Conservation (phyloP, 2,113 vertebrate genomes). For the Pachypanchax playfairii region DNA sequence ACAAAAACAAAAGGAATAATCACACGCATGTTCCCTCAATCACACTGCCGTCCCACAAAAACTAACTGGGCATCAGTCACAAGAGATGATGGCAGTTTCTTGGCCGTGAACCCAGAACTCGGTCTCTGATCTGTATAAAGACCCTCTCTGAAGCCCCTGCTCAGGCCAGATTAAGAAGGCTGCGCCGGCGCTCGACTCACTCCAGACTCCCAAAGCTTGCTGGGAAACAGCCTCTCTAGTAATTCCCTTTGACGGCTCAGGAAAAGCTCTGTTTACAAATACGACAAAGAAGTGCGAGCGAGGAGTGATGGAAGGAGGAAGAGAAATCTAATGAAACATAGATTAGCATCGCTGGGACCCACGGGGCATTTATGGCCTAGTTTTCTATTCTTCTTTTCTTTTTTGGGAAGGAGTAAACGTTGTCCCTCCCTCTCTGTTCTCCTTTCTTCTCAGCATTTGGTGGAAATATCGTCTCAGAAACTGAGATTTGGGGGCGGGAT, state of each 20-base stretch:
- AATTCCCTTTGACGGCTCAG: slow-evolving; percentile 73
- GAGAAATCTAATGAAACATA: slow-evolving; percentile 80
- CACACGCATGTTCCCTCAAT: neutral
- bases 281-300: slow-evolving; percentile 45
- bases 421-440: slow-evolving; percentile 50
- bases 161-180: slow-evolving; percentile 64
- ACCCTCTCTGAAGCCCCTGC: slow-evolving; percentile 64
- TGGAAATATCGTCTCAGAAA: slow-evolving; percentile 37
- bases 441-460: slow-evolving; percentile 58
- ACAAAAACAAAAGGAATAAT: neutral
- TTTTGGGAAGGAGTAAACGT: slow-evolving; percentile 59
- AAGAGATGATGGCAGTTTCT: slow-evolving; percentile 52
- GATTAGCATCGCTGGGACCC: slow-evolving; percentile 76
- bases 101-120: slow-evolving; percentile 44
- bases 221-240: slow-evolving; percentile 65
- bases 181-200: slow-evolving; percentile 23
- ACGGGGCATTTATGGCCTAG: slow-evolving; percentile 78
- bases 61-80: slow-evolving; percentile 42
- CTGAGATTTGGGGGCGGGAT: slow-evolving; percentile 19
- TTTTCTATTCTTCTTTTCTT: slow-evolving; percentile 69
- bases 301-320: slow-evolving; percentile 30
- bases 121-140: slow-evolving; percentile 73
- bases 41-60: slow-evolving; percentile 24
- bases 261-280: slow-evolving; percentile 81
- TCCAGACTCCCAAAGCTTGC: slow-evolving; percentile 43